These are phyloP conservation scores for Drosophila melanica DNA, from an alignment of 1,140 invertebrate genomes.

Conservation along the genomic window DNA sequence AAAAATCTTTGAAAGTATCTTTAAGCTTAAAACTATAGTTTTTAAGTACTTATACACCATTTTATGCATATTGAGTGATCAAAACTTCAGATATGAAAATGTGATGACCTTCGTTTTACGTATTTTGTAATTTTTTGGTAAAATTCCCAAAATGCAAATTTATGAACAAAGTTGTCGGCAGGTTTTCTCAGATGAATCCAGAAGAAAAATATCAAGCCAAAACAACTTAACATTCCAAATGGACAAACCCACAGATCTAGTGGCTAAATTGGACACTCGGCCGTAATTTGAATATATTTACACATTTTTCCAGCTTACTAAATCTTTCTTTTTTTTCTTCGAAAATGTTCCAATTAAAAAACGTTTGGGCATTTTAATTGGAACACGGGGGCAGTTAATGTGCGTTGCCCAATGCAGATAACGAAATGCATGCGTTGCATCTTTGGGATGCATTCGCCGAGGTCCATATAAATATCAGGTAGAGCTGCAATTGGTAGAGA, in stretches of 20 bases:
- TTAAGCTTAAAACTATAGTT: not conserved
- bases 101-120: not conserved
- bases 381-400: conserved; percentile 29
- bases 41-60: no score
- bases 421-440: conserved; percentile 36
- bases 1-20: not conserved
- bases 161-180: conserved; percentile 3
- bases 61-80: no score
- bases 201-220: conserved; percentile 27
- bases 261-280: conserved; percentile 31
- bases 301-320: conserved; percentile 49
- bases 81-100: not conserved
- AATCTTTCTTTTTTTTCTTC: conserved; percentile 31
- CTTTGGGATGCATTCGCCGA: conserved; percentile 2
- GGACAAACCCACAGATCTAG: conserved; percentile 32
- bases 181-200: conserved; percentile 24
- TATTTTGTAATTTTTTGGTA: conserved; percentile 25
- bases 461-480: conserved; percentile 57
- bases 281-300: conserved; percentile 64
- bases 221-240: conserved; percentile 7
- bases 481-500: conserved; percentile 50
- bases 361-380: conserved; percentile 51
- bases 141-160: conserved; percentile 42
- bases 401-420: conserved; percentile 37
- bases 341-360: conserved; percentile 65